phyloP scores from a whole-genome alignment of 2,797 vertebrate species.

The Decapterus maruadsi region DNA sequence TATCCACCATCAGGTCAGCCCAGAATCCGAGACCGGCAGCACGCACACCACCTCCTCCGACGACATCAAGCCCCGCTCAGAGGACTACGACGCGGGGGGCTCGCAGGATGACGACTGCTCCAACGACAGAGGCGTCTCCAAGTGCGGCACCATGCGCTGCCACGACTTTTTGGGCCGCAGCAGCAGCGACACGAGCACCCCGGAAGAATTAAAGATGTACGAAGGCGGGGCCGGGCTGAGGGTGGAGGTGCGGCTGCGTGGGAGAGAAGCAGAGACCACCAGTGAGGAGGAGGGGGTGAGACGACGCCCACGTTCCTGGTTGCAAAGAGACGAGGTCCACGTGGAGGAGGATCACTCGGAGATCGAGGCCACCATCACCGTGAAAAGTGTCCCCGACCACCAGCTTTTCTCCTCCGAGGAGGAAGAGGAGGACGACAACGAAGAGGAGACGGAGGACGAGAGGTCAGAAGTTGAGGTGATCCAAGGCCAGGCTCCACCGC shows the following conservation, averaged over 20 bases:
- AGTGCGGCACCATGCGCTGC: conserved; percentile 95
- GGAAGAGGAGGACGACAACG: conserved; percentile 92
- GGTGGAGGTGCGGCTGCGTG: conserved; percentile 91
- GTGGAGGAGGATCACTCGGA: conserved; percentile 77
- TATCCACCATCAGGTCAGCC: conserved; percentile 90
- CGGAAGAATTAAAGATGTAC: conserved; percentile 95
- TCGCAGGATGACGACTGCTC: conserved; percentile 98
- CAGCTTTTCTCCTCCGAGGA: conserved; percentile 94
- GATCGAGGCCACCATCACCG: conserved; percentile 77
- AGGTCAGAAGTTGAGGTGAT: conserved; percentile 95
- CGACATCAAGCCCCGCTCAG: conserved; percentile 97
- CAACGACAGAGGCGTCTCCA: conserved; percentile 93
- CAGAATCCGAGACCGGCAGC: conserved; percentile 94
- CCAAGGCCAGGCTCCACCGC: conserved; percentile 71
- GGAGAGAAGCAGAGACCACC: conserved; percentile 88
- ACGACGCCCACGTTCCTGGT: conserved; percentile 88
- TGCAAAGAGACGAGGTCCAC: conserved; percentile 80
- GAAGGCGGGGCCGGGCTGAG: conserved; percentile 92
- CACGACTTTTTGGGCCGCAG: conserved; percentile 97
- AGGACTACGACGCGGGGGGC: conserved; percentile 98
- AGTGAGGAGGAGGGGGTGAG: conserved; percentile 92
- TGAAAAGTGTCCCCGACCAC: conserved; percentile 88
- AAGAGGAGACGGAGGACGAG: conserved; percentile 96
- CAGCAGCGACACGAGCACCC: conserved; percentile 98
- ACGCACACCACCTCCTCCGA: conserved; percentile 96